A percentile compares a stretch with the other conserved stretches of the same genome.
phyloP scores from a whole-genome alignment of 53 echinoderm and acorn worm species.

The Pentamera pediparva region DNA sequence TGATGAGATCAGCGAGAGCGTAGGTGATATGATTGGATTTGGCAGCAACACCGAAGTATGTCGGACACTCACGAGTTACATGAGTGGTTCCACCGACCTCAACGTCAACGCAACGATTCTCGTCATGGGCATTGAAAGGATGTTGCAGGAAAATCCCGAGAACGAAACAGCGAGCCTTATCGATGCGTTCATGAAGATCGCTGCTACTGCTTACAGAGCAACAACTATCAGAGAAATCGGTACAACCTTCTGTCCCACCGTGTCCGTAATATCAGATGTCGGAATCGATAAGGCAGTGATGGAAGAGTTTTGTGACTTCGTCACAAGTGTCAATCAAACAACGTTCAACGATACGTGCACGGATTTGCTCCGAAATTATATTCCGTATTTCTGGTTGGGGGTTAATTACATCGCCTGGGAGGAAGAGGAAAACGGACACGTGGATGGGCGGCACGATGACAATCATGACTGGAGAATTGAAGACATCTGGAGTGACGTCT shows the following conservation, averaged over 20 bases:
- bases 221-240: not conserved
- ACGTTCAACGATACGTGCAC: constrained; percentile 6
- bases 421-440: not conserved
- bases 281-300: not conserved
- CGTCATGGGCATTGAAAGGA: not conserved
- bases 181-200: not conserved
- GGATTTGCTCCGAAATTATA: not conserved
- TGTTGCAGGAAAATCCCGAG: not conserved
- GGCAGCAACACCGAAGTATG: not conserved
- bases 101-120: not conserved
- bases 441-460: not conserved
- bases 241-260: not conserved
- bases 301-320: not conserved
- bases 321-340: not conserved
- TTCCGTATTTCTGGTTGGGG: constrained; percentile 21
- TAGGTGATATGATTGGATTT: too few species aligned
- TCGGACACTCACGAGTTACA: not conserved
- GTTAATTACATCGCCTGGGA: not conserved
- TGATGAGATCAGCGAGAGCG: too few species aligned
- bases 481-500: not conserved
- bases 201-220: constrained; percentile 3
- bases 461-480: not conserved
- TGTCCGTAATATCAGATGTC: not conserved
- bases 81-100: not conserved
- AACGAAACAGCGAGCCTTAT: not conserved